Percentiles rank a stretch among this genome's conserved stretches.
Evolutionary conservation across 2,888 invertebrate genomes (phyloP).

Genomic region (Andrena minutula): DNA sequence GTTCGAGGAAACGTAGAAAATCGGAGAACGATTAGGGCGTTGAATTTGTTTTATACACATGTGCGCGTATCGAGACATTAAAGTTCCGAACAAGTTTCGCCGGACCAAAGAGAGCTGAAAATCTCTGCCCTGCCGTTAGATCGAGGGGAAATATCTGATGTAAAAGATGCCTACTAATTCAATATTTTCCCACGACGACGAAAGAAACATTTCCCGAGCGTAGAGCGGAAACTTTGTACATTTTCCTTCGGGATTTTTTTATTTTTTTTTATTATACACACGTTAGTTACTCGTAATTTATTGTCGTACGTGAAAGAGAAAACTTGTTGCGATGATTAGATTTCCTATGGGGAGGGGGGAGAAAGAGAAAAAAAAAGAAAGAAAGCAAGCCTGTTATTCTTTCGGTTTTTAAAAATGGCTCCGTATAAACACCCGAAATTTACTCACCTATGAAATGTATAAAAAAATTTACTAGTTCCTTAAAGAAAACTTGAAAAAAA

Average conservation of each 20-base stretch:
- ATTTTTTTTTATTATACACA: background rate
- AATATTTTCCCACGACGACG: slow-evolving; percentile 16
- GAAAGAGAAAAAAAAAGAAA: background rate
- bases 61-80: slow-evolving; percentile 18
- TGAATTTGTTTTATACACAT: slow-evolving; percentile 10
- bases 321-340: slow-evolving; percentile 5
- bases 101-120: background rate
- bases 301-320: slow-evolving; percentile 10
- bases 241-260: background rate
- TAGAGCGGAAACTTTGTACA: slow-evolving; percentile 1
- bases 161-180: background rate
- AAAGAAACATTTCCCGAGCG: slow-evolving; percentile 14
- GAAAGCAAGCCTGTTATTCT: slow-evolving; percentile 35
- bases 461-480: slow-evolving; percentile 33
- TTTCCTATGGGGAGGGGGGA: background rate
- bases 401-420: slow-evolving; percentile 33
- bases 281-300: slow-evolving; percentile 22
- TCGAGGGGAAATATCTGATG: slow-evolving; percentile 1
- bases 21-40: slow-evolving; percentile 80
- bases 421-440: slow-evolving; percentile 19
- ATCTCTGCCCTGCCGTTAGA: slow-evolving; percentile 8
- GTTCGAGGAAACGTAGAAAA: slow-evolving; percentile 82
- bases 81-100: slow-evolving; percentile 39
- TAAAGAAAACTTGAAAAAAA: slow-evolving; percentile 10
- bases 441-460: background rate